Conservation (phyloP, 2,888 invertebrate genomes). For the Spodoptera exigua region DNA sequence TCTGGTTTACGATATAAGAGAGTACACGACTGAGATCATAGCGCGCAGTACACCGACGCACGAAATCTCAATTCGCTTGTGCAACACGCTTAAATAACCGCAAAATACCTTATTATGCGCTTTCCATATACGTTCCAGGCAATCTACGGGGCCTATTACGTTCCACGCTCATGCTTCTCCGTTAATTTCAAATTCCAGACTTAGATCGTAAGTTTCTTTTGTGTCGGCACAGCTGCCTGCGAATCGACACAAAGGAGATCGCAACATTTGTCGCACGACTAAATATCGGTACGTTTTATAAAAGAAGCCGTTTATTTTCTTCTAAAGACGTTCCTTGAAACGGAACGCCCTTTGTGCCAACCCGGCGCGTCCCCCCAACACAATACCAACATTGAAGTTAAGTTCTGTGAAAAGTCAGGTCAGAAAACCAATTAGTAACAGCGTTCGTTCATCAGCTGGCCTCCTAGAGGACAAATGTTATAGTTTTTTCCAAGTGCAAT, state of each 20-base stretch:
- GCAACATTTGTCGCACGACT: conserved; percentile 84
- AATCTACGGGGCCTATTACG: conserved; percentile 84
- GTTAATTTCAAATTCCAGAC: conserved; percentile 83
- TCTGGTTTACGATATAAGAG: conserved; percentile 78
- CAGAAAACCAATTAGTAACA: conserved; percentile 76
- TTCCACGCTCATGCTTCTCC: conserved; percentile 80
- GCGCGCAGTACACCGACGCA: conserved; percentile 78
- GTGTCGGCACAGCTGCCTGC: conserved; percentile 82
- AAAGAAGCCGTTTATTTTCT: conserved; percentile 78
- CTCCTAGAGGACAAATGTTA: conserved; percentile 63
- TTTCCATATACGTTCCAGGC: conserved; percentile 87
- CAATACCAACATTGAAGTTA: conserved; percentile 68
- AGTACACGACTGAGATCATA: conserved; percentile 78
- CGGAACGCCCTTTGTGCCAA: conserved; percentile 79
- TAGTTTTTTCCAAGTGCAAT: conserved; percentile 67
- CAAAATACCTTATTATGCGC: conserved; percentile 88
- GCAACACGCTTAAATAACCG: conserved; percentile 87
- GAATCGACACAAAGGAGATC: conserved; percentile 81
- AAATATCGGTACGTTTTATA: conserved; percentile 80
- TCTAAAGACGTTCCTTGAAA: conserved; percentile 82
- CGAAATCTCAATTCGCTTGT: conserved; percentile 87
- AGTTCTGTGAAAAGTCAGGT: conserved; percentile 74
- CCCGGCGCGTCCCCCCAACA: conserved; percentile 69
- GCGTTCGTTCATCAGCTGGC: conserved; percentile 72
- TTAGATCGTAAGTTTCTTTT: conserved; percentile 80